Evolutionary conservation across 2,797 vertebrate genomes (phyloP).

Genomic region (Cuculus canorus): DNA sequence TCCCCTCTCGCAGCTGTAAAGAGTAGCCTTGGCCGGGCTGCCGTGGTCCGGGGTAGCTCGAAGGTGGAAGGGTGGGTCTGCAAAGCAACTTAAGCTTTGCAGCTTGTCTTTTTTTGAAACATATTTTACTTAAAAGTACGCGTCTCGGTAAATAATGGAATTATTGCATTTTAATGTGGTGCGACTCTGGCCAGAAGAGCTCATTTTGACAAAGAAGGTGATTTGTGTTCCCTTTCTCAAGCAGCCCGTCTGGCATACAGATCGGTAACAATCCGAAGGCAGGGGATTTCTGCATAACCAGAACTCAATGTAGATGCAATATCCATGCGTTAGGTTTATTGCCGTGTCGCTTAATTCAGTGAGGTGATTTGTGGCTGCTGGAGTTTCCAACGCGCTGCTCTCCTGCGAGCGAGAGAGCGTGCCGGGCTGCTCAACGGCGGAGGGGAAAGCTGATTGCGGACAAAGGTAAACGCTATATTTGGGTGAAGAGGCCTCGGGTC

Average conservation of each 20-base stretch:
- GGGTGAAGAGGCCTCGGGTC: fast-evolving
- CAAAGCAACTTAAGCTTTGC: background rate
- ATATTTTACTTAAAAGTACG: background rate
- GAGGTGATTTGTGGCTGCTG: background rate
- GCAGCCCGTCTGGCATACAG: background rate
- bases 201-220: background rate
- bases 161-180: background rate
- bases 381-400: fast-evolving
- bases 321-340: fast-evolving
- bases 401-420: background rate
- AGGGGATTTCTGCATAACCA: background rate
- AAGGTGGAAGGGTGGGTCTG: background rate
- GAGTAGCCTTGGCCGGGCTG: background rate
- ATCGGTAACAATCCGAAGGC: fast-evolving
- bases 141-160: background rate
- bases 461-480: fast-evolving
- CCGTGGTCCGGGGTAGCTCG: background rate
- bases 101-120: background rate
- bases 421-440: background rate
- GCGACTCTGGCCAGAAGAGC: background rate
- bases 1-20: conserved; percentile 17
- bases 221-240: background rate
- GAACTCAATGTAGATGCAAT: background rate
- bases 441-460: background rate
- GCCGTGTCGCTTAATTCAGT: background rate